Base-by-base conservation (phyloP, 2,113 vertebrate species). In the Chunga burmeisteri region DNA sequence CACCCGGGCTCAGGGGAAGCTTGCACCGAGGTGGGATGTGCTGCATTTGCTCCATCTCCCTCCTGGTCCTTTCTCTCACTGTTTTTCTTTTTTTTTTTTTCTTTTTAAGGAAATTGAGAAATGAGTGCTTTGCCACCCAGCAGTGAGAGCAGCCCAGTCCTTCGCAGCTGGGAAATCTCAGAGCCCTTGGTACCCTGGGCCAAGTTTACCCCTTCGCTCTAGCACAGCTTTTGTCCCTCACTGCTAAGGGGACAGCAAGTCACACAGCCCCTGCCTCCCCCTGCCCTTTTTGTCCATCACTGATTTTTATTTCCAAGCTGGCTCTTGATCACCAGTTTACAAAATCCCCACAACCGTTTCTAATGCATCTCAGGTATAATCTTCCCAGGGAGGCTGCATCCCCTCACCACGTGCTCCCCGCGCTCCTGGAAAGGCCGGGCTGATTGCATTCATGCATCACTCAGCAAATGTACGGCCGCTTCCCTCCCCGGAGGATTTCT, bases 401-500 rank as follows among this genome's bases (percentile, higher is more conserved):
- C 87, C 85, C 66, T 79, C n/a, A 0, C 75, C 71, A 30, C 7
- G 3, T 8, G 40, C 88, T 94, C 82, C 88, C 72, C 2, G 3
- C 1, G 2, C 86, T 86, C 84, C 82, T 81, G 77, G 53, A 56
- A 93, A 88, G 67, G 68, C 67, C 0, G 1, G 53, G 65, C 77
- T 96, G 93, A 95, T 78, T 70, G 87, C 93, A 74, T 67, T 90
- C 63, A 53, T 55, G 83, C 61, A 74, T 79, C 78, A 32, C 81
- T 52, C 21, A 83, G 75, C 46, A 62, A 86, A 42, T 2, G 0
- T 30, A 29, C 5, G 4, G 72, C 58, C 4, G 0, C 66, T 82
- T 75, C 62, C 56, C 40, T 88, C 53, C 86, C 23, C 2, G 2
- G 72, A 72, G 65, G 42, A 63, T 55, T 88, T 40, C 80, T 70